Conservation (phyloP, 2,888 invertebrate species). For the Orchestes rusci region DNA sequence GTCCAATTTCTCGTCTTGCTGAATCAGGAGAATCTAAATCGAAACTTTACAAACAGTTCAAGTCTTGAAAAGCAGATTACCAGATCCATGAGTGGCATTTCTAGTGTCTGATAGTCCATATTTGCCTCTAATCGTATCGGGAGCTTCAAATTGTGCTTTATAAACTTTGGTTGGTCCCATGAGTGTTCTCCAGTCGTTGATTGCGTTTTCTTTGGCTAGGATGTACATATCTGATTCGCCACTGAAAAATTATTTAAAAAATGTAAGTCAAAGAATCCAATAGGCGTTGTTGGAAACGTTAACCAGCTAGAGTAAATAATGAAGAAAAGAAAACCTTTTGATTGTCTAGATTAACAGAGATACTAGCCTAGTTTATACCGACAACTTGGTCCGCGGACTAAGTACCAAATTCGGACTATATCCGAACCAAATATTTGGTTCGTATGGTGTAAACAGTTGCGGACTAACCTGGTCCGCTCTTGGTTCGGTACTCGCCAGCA, state of each 20-base stretch:
- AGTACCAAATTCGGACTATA: too few relatives aligned
- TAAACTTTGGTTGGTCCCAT: conserved; percentile 89
- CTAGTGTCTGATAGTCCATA: conserved; percentile 91
- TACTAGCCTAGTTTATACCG: too few relatives aligned
- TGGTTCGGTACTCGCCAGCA: too few relatives aligned
- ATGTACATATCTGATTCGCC: conserved; percentile 78
- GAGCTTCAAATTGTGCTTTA: conserved; percentile 70
- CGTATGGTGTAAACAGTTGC: too few relatives aligned
- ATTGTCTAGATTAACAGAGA: too few relatives aligned
- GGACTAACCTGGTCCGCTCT: too few relatives aligned
- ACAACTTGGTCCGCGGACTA: too few relatives aligned
- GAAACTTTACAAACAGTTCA: background rate
- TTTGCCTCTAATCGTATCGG: conserved; percentile 69
- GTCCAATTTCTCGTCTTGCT: conserved; percentile 67
- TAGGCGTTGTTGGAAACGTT: too few relatives aligned
- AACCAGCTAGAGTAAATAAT: too few relatives aligned
- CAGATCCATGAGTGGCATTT: conserved; percentile 92
- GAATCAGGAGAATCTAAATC: conserved; percentile 72
- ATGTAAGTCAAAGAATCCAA: too few relatives aligned
- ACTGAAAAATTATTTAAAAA: conserved; percentile 55
- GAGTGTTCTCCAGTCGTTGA: conserved; percentile 70
- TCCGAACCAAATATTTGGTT: too few relatives aligned
- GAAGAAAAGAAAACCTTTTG: too few relatives aligned
- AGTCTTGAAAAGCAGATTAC: conserved; percentile 42
- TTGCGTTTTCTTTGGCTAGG: conserved; percentile 67